These are phyloP conservation scores for Nothoprocta perdicaria DNA, from an alignment of 2,113 vertebrate species.

Conservation along the genomic window DNA sequence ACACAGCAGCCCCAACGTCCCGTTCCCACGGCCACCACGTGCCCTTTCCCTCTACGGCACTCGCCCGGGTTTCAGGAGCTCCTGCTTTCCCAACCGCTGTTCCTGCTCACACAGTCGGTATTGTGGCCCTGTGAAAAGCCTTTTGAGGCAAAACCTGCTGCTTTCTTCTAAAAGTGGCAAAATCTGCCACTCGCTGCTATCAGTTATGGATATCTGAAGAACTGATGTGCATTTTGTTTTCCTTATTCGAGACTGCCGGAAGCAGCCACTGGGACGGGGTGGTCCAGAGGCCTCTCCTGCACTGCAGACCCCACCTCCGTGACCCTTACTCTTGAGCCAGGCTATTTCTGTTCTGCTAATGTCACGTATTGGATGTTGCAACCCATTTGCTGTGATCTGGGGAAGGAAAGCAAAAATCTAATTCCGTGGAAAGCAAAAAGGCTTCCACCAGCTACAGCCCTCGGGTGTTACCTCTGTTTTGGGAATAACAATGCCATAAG, in stretches of 20 bases:
- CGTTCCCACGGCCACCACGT: too few relatives aligned
- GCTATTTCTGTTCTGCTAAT: not conserved
- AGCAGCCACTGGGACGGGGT: not conserved
- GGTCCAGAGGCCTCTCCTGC: not conserved
- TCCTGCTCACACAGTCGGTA: not conserved
- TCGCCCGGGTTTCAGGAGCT: not conserved
- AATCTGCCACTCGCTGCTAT: rapidly evolving
- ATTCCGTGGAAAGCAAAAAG: not conserved
- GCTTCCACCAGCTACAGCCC: not conserved
- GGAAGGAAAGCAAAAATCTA: not conserved
- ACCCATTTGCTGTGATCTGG: not conserved
- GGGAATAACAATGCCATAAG: not conserved
- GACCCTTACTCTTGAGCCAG: not conserved
- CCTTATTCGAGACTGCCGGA: not conserved
- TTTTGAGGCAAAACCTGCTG: not conserved
- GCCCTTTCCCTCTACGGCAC: too few relatives aligned
- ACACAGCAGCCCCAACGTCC: not conserved
- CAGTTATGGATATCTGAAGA: not conserved
- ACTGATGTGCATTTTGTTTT: not conserved
- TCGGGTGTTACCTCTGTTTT: not conserved
- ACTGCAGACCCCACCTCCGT: rapidly evolving
- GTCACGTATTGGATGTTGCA: not conserved
- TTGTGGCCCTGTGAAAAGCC: not conserved
- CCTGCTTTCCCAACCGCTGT: not conserved
- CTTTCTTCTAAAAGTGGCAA: not conserved